Evolutionary conservation across 2,797 vertebrate genomes (phyloP), one percentile per base, ranked within the genome.

Genomic region (Sylvilagus floridanus): DNA sequence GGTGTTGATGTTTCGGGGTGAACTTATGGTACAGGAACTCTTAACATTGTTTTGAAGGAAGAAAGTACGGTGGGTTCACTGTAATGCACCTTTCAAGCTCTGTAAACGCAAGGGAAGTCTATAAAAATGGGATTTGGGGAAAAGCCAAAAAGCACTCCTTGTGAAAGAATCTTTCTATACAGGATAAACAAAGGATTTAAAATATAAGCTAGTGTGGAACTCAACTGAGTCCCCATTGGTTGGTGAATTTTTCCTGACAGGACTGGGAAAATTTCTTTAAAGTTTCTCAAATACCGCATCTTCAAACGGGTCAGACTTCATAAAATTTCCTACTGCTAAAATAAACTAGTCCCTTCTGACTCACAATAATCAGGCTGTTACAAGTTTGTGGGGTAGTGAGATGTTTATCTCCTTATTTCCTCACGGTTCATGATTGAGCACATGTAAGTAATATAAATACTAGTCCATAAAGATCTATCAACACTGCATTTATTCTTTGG

Each of bases 361-460:
- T 95, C 77, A 42, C 12, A 90, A 88, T 91, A 84, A 90, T 88
- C 12, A 89, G 28, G 52, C 26, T 89, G 89, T 94, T 89, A 78
- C 83, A 88, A 75, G 16, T 91, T 83, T 85, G 30, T 8, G 3
- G 26, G 47, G 35, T 1, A 52, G 8, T 81, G 32, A 19, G 35
- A 84, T 88, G n/a, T 90, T 93, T 86, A 90, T 87, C 52, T 66
- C 91, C 83, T 32, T 68, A 52, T 90, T 93, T 91, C 88, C 30
- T 95, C 42, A 91, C 2, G 92, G 65, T 37, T 69, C 66, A 92
- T 68, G 50, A 93, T 86, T 76, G 68, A 95, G 10, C 24, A 93
- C 14, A 84, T 90, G 32, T 42, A 88, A 94, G n/a, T 95, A 86
- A 86, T 95, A 62, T 83, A 91, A 93, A 91, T 88, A 79, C 93